These are phyloP conservation scores for Tridacna crocea DNA, from an alignment of 2,888 invertebrate species.

Conservation along the genomic window DNA sequence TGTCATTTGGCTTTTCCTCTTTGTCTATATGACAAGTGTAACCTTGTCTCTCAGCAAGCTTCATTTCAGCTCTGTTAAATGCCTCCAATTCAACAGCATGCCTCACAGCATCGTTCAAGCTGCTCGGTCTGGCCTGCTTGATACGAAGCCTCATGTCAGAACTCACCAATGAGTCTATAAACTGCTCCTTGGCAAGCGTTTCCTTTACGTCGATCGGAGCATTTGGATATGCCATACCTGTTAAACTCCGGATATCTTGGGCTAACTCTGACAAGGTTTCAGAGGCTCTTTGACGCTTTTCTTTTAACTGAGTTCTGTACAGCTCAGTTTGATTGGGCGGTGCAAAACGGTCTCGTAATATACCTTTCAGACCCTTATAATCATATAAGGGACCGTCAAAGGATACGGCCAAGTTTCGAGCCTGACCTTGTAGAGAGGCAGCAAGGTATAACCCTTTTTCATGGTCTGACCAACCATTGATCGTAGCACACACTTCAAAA, in stretches of 20 bases:
- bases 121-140: background rate
- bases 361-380: background rate
- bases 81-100: background rate
- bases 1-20: background rate
- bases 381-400: background rate
- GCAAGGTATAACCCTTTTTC: constrained; percentile 20
- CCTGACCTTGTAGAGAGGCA: constrained; percentile 1
- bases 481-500: constrained; percentile 2
- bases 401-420: background rate
- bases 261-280: background rate
- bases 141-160: background rate
- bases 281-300: background rate
- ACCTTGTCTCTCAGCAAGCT: background rate
- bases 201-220: background rate
- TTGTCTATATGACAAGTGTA: background rate
- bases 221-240: background rate
- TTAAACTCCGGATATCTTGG: background rate
- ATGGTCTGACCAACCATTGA: constrained; percentile 3
- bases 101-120: background rate
- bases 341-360: background rate
- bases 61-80: background rate
- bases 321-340: background rate
- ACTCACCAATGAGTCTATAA: background rate
- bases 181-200: constrained; percentile 1
- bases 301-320: background rate